Percentiles rank a stretch among this genome's conserved stretches.
Conservation (phyloP, 2,113 vertebrate genomes). For the Nematolebias whitei region DNA sequence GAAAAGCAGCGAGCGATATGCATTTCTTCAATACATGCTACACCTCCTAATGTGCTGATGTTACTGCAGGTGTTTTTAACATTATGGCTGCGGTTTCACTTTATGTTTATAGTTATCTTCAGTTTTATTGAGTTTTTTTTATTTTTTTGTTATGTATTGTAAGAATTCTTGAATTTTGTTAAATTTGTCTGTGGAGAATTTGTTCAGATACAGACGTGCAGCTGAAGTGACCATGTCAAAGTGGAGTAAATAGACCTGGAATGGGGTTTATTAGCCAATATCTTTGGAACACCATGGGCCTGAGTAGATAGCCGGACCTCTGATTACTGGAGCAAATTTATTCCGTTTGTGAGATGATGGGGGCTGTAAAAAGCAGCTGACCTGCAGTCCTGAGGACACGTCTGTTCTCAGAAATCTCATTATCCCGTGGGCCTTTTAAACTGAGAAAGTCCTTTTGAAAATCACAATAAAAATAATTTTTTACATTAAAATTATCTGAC, state of each 20-base stretch:
- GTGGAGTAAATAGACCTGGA: neutral
- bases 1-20: no score
- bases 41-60: no score
- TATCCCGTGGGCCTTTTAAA: neutral
- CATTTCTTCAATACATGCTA: no score
- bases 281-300: neutral
- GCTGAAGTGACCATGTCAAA: neutral
- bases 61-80: no score
- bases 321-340: neutral
- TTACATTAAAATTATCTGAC: neutral
- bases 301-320: neutral
- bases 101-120: no score
- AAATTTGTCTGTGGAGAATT: neutral
- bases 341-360: neutral
- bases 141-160: neutral
- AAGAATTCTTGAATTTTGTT: neutral
- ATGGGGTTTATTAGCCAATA: neutral
- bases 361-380: slow-evolving; percentile 7
- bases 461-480: neutral
- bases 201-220: neutral
- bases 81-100: no score
- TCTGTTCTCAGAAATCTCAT: neutral
- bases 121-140: neutral
- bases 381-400: neutral
- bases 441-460: neutral